Evolutionary conservation across 2,113 vertebrate genomes (phyloP).

Genomic region (Megaceryle maxima): DNA sequence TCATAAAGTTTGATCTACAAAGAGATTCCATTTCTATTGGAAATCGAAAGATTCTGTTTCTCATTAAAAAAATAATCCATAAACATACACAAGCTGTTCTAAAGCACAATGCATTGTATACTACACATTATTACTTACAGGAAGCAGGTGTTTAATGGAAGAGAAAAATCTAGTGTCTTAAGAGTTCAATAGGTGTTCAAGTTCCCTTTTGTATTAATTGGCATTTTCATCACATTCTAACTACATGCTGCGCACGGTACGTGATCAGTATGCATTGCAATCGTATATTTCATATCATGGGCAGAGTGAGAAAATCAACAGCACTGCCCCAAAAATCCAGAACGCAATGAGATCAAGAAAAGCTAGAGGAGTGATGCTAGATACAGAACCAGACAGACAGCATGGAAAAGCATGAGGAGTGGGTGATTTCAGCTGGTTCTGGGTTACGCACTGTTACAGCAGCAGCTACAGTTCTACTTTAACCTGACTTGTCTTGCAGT

Average conservation of each 20-base stretch:
- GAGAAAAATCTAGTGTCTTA: not conserved
- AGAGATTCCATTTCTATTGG: not conserved
- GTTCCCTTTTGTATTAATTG: not conserved
- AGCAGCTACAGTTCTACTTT: not conserved
- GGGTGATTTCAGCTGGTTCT: not conserved
- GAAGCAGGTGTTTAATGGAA: not conserved
- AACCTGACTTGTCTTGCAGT: not conserved
- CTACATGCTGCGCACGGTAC: not conserved
- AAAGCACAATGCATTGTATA: not conserved
- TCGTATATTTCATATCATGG: accelerated
- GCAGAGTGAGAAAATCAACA: not conserved
- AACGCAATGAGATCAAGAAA: accelerated
- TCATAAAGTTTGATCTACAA: no score
- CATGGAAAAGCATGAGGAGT: not conserved
- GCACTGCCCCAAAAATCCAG: not conserved
- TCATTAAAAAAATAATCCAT: not conserved
- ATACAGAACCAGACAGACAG: not conserved
- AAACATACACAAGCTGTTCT: not conserved
- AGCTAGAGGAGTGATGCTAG: not conserved
- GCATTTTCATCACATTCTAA: not conserved
- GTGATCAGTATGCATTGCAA: accelerated
- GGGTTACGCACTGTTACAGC: not conserved
- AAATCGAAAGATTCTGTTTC: no score
- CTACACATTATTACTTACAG: not conserved
- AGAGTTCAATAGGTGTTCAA: not conserved